These are phyloP conservation scores for Dryomyza anilis DNA, from an alignment of 2,888 invertebrate species.

Conservation along the genomic window DNA sequence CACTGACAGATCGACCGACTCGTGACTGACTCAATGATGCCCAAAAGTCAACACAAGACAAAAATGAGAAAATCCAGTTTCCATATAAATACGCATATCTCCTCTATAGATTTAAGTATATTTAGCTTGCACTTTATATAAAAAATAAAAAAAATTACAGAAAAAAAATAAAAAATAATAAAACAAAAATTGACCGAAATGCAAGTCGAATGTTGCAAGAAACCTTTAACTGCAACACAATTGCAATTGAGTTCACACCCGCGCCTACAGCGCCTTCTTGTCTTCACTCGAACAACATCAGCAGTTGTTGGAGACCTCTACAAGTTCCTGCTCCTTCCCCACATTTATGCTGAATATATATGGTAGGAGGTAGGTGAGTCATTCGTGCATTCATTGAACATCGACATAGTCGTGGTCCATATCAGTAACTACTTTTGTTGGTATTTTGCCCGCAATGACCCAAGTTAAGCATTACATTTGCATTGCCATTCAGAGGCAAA, in stretches of 20 bases:
- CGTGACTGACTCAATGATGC: too few relatives aligned
- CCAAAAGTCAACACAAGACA: constrained; percentile 4
- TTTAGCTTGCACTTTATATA: neutral
- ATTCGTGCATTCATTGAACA: too few relatives aligned
- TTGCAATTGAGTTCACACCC: constrained; percentile 1
- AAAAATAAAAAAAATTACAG: too few relatives aligned
- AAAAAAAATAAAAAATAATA: too few relatives aligned
- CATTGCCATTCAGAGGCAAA: neutral
- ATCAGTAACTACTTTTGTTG: constrained; percentile 16
- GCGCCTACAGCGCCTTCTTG: neutral
- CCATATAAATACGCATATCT: neutral
- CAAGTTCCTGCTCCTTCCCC: too few relatives aligned
- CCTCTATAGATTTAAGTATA: neutral
- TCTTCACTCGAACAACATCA: neutral
- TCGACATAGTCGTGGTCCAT: neutral
- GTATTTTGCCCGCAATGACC: neutral
- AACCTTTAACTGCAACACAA: constrained; percentile 1
- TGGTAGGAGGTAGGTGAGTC: neutral
- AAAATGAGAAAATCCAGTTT: constrained; percentile 4
- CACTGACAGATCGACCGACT: too few relatives aligned
- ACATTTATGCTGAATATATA: too few relatives aligned
- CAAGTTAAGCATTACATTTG: neutral
- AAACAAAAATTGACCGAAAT: too few relatives aligned
- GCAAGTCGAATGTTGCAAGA: too few relatives aligned
- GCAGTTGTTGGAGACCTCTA: too few relatives aligned